phyloP scores from a whole-genome alignment of 2,113 vertebrate genomes.

The Himantopus leucocephalus region DNA sequence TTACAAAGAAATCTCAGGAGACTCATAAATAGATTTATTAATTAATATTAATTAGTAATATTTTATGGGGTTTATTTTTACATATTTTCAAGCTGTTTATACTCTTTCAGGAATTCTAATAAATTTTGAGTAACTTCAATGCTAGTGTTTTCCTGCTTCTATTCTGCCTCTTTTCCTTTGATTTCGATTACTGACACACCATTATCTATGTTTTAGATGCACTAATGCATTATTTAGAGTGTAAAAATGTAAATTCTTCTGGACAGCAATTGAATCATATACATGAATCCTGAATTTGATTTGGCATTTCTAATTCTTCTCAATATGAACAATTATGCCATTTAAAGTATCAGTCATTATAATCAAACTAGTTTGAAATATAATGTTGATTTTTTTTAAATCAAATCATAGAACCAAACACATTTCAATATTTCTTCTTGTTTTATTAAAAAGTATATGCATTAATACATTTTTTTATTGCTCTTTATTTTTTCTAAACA shows the following conservation, averaged over 20 bases:
- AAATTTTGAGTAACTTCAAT: neutral
- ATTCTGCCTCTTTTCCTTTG: neutral
- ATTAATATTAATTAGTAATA: neutral
- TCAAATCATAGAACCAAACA: neutral
- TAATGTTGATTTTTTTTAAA: neutral
- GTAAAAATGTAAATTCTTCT: neutral
- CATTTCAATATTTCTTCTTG: neutral
- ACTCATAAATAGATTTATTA: neutral
- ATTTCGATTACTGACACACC: neutral
- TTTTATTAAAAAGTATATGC: neutral
- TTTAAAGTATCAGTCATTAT: neutral
- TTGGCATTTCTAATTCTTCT: neutral
- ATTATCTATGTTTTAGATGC: neutral
- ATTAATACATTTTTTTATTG: neutral
- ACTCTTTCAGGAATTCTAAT: neutral
- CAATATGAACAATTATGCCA: neutral
- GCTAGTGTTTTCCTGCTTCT: neutral
- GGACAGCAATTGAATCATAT: neutral
- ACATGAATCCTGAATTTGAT: neutral
- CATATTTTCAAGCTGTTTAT: neutral
- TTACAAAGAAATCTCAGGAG: neutral
- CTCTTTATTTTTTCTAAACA: neutral
- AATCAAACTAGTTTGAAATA: neutral
- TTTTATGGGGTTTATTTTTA: neutral
- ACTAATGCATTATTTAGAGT: neutral